A percentile compares a stretch with the other conserved stretches of the same genome.
These are phyloP conservation scores for Ochlodes sylvanus DNA, from an alignment of 2,888 invertebrate species.

Conservation along the genomic window DNA sequence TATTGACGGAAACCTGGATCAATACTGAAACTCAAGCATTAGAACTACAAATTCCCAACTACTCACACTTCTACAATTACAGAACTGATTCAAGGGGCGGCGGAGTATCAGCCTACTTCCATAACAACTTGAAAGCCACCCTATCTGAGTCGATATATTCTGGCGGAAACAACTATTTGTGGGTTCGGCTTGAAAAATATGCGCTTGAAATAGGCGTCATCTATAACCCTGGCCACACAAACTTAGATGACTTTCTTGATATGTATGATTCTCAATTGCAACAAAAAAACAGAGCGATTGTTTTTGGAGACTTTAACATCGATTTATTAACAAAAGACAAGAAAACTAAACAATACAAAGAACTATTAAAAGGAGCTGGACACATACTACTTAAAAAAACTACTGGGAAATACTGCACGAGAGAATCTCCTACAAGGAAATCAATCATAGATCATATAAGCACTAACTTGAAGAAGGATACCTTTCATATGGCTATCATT, in stretches of 20 bases:
- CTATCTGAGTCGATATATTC: constrained; percentile 11
- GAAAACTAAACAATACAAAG: not conserved
- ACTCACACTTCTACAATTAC: constrained; percentile 18
- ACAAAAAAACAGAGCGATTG: constrained; percentile 5
- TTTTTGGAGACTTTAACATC: not conserved
- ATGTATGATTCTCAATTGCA: constrained; percentile 12
- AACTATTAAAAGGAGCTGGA: not conserved
- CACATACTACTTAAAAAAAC: not conserved
- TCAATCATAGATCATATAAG: constrained; percentile 7
- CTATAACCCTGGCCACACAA: constrained; percentile 24
- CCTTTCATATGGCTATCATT: constrained; percentile 19
- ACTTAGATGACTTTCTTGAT: constrained; percentile 13
- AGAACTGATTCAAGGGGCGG: constrained; percentile 21
- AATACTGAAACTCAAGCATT: constrained; percentile 8
- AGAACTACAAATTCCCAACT: constrained; percentile 11
- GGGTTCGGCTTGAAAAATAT: constrained; percentile 7
- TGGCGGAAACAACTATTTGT: constrained; percentile 22
- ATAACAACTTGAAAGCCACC: constrained; percentile 4
- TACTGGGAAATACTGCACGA: not conserved
- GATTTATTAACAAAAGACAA: not conserved
- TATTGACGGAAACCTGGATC: constrained; percentile 25
- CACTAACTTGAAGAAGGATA: constrained; percentile 16
- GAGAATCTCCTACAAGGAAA: not conserved
- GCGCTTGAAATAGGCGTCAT: constrained; percentile 13
- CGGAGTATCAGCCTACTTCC: constrained; percentile 12